Conservation (phyloP, 2,113 vertebrate genomes). For the Emydura subglobosa region DNA sequence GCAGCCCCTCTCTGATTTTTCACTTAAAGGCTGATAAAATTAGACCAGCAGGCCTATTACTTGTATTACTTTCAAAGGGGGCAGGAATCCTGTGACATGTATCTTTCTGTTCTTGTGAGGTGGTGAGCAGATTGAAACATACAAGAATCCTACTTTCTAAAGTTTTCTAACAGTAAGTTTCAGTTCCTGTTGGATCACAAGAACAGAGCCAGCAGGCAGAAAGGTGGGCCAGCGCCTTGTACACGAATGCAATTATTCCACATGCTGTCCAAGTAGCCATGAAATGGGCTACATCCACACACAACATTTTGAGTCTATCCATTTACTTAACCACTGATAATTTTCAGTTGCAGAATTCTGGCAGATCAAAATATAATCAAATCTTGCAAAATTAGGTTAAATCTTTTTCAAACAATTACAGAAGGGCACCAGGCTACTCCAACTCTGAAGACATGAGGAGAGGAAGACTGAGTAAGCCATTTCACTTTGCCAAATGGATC, state of each 20-base stretch:
- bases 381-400: not conserved
- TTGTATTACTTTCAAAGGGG: not conserved
- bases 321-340: not conserved
- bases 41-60: not conserved
- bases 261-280: not conserved
- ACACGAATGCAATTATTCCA: not conserved
- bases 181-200: not conserved
- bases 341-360: not conserved
- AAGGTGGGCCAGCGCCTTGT: not conserved
- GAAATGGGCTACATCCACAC: not conserved
- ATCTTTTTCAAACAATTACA: not conserved
- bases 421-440: not conserved
- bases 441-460: not conserved
- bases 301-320: not conserved
- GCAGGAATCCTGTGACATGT: not conserved
- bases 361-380: not conserved
- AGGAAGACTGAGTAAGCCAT: not conserved
- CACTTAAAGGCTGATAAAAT: not conserved
- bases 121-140: not conserved
- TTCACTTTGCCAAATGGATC: not conserved
- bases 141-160: not conserved
- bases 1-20: not conserved
- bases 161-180: not conserved
- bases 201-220: not conserved
- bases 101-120: not conserved